Evolutionary conservation across 2,888 invertebrate genomes (phyloP), one percentile per base, ranked within the genome.

Genomic region (Actias luna): DNA sequence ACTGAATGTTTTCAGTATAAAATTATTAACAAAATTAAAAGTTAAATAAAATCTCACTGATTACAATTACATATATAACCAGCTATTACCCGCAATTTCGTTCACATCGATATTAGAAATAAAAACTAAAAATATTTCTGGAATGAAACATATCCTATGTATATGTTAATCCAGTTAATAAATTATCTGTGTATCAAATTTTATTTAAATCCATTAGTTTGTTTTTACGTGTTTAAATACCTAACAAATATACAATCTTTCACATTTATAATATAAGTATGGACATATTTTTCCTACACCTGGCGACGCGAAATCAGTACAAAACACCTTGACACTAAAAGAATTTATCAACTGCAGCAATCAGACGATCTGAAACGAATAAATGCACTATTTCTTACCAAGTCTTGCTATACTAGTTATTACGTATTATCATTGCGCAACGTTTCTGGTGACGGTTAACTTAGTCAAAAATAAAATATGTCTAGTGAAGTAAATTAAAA

Each of bases 381-480:
- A 46, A 46, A 25, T 22, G 22, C 22, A 29, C 16, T 16, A 55
- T 55, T n/a, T 29, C 55, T 29, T 55, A 29, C 14, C n/a, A 55
- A 55, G 29, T 72, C 68, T 65, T 74, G 69, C 71, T 67, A 68
- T 68, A 71, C 60, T 65, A 16, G 66, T 58, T 68, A 71, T 74
- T 73, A 25, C 50, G 22, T 52, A 12, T 27, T 74, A 69, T 67
- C 68, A 71, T 69, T 68, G 68, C 67, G 67, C 61, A 65, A 69
- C 63, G 61, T 59, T 52, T 46, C 12, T 22, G 52, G 50, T 63
- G 46, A 67, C 61, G 64, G 57, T 57, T 60, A 55, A 14, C 10
- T 16, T 55, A 29, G 3, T 29, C 29, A 29, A 27, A 27, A 29
- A n/a, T 55, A 55, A 29, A 8, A 8, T 29, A 55, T 12, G 29